Conservation (phyloP, 1,140 invertebrate species). For the Homalodisca vitripennis region DNA sequence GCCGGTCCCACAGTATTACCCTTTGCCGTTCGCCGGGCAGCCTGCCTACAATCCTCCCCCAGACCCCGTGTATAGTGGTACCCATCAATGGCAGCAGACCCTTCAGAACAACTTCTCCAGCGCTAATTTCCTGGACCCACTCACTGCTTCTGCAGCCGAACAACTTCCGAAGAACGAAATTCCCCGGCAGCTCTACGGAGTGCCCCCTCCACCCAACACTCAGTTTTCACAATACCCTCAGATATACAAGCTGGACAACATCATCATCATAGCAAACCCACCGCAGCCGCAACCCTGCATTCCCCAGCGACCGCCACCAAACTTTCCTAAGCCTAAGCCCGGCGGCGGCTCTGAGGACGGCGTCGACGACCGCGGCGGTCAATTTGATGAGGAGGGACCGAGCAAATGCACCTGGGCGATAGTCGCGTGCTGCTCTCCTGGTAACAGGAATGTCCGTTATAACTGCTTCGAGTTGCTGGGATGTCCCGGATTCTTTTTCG, state of each 20-base stretch:
- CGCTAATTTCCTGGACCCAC: neutral
- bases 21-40: neutral
- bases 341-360: neutral
- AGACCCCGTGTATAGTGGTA: neutral
- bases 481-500: constrained; percentile 3
- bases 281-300: neutral
- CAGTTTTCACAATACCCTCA: neutral
- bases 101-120: neutral
- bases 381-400: constrained; percentile 45
- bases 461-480: neutral
- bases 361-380: constrained; percentile 6
- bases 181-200: neutral
- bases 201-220: neutral
- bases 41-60: neutral
- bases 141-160: neutral
- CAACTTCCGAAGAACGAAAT: neutral
- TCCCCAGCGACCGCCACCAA: neutral
- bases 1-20: constrained; percentile 2
- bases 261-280: constrained; percentile 12
- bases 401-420: neutral
- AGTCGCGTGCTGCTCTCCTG: neutral
- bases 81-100: neutral
- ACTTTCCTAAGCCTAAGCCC: no score
- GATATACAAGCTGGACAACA: constrained; percentile 13
- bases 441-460: neutral